Conservation (phyloP, 2,888 invertebrate genomes). For the Agriopis leucophaearia region DNA sequence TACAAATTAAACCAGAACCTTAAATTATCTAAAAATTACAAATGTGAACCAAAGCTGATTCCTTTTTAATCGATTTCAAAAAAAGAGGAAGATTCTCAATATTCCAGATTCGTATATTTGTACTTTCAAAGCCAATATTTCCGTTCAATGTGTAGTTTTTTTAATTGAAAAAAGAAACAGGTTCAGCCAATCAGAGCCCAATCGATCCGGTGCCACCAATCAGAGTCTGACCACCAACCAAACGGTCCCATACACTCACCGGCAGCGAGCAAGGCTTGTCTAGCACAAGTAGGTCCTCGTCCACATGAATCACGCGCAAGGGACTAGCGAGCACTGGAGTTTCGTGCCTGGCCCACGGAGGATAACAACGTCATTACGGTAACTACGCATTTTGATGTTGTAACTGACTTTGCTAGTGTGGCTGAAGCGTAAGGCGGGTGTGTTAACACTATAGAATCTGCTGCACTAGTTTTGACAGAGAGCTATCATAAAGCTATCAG, state of each 20-base stretch:
- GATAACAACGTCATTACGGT: conserved; percentile 61
- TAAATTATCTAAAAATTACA: no score
- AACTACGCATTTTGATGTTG: conserved; percentile 57
- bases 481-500: no score
- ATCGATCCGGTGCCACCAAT: conserved; percentile 14
- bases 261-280: conserved; percentile 96
- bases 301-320: conserved; percentile 93
- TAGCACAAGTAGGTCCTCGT: conserved; percentile 94
- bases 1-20: no score
- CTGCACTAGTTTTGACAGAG: conserved; percentile 19
- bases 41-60: no score
- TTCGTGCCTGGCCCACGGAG: conserved; percentile 91
- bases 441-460: conserved; percentile 29
- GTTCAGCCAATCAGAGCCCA: conserved; percentile 16
- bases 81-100: no score
- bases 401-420: conserved; percentile 51
- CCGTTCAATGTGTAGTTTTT: no score
- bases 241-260: conserved; percentile 87
- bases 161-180: no score
- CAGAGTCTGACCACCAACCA: conserved; percentile 58
- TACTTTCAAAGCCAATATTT: no score
- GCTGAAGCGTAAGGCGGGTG: conserved; percentile 26
- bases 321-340: conserved; percentile 93
- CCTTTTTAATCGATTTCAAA: no score
- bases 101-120: no score